Percentiles rank a stretch among this genome's conserved stretches.
Conservation (phyloP, 2,113 vertebrate species). For the Cepphus grylle region DNA sequence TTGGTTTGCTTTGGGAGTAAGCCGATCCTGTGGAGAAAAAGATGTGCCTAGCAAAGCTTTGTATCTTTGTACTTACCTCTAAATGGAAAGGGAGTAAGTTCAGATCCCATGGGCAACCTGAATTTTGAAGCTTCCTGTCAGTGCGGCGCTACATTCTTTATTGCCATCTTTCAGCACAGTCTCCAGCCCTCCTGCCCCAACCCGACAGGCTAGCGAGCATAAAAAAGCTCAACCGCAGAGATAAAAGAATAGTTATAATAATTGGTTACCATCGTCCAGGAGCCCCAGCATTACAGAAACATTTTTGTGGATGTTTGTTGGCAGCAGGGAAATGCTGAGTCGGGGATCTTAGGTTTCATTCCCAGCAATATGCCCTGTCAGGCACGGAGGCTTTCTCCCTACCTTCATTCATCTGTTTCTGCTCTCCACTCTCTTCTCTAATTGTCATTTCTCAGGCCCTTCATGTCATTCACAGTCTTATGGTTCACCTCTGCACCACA, state of each 20-base stretch:
- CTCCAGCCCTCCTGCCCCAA: neutral
- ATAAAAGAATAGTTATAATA: constrained; percentile 13
- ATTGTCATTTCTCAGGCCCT: neutral
- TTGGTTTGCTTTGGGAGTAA: constrained; percentile 16
- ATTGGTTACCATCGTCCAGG: neutral
- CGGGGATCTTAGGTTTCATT: neutral
- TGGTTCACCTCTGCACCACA: neutral
- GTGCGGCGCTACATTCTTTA: rapidly evolving
- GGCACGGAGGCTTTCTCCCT: neutral
- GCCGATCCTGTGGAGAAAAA: neutral
- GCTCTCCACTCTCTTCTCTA: neutral
- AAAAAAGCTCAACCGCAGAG: neutral
- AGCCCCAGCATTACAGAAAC: neutral
- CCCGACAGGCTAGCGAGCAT: neutral
- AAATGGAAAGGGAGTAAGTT: constrained; percentile 22
- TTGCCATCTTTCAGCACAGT: neutral
- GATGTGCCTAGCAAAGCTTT: constrained; percentile 1
- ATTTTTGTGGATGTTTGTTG: constrained; percentile 27
- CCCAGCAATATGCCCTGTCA: neutral
- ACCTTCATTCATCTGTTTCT: neutral
- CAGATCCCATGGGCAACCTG: constrained; percentile 21
- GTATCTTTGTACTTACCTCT: constrained; percentile 17
- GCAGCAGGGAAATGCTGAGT: neutral
- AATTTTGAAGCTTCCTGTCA: constrained; percentile 32
- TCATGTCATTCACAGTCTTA: neutral